phyloP scores from a whole-genome alignment of 2,797 vertebrate species.

The Erithacus rubecula region DNA sequence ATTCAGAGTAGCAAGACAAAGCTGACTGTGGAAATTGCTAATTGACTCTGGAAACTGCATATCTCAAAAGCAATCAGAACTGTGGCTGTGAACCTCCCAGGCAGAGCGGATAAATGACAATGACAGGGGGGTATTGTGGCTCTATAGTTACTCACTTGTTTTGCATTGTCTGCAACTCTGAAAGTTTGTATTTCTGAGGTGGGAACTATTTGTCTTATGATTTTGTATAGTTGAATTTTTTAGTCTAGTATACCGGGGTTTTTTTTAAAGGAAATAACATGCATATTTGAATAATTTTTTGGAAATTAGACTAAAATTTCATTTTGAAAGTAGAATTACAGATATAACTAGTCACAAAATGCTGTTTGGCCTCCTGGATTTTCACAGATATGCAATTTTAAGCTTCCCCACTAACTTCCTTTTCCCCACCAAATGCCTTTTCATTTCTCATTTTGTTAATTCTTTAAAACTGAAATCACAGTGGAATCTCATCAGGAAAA shows the following conservation, averaged over 20 bases:
- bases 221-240: neutral
- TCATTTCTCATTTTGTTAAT: neutral
- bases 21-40: constrained; percentile 23
- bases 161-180: neutral
- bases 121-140: neutral
- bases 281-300: neutral
- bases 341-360: neutral
- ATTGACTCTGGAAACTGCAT: neutral
- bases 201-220: neutral
- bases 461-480: neutral
- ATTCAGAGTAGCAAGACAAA: neutral
- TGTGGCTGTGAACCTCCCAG: neutral
- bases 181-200: neutral
- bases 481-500: neutral
- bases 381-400: neutral
- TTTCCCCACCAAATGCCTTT: too few relatives aligned
- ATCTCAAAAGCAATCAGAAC: constrained; percentile 33
- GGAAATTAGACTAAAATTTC: neutral
- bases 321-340: neutral
- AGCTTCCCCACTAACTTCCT: neutral
- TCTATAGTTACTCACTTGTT: neutral
- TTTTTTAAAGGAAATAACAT: neutral
- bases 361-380: neutral
- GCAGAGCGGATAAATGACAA: neutral
- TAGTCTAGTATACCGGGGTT: neutral